Conservation (phyloP, 2,888 invertebrate species). For the Stomorhina lunata region DNA sequence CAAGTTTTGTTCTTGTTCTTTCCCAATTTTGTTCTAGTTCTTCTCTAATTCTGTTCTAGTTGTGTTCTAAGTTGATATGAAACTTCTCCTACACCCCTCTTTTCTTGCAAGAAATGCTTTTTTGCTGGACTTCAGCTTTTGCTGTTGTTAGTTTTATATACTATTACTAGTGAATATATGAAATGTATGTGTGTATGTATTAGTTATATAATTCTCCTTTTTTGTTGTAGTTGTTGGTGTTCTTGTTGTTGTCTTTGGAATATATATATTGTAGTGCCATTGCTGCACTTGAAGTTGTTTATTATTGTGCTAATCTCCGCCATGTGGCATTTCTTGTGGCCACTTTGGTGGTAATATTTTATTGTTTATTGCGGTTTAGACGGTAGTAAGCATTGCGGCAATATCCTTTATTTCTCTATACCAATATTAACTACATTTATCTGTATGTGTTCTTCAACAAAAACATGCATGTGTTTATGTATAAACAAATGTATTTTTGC, state of each 20-base stretch:
- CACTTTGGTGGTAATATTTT: constrained; percentile 67
- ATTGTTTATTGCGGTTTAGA: constrained; percentile 67
- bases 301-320: constrained; percentile 67
- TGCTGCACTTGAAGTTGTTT: constrained; percentile 66
- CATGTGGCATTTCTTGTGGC: constrained; percentile 66
- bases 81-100: not conserved
- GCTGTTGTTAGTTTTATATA: not conserved
- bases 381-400: constrained; percentile 65
- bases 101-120: not conserved
- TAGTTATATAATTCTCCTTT: not conserved
- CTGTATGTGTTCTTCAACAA: too few species aligned
- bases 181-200: not conserved
- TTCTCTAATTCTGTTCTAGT: not conserved
- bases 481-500: not conserved
- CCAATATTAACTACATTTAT: too few species aligned
- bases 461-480: not conserved
- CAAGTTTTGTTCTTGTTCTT: not conserved
- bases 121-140: not conserved
- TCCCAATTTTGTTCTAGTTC: too few species aligned
- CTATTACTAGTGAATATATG: not conserved
- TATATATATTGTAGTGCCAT: constrained; percentile 14
- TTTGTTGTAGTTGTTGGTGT: not conserved
- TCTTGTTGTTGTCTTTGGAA: not conserved
- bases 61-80: not conserved
- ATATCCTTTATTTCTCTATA: constrained; percentile 38